Conservation (phyloP, 2,797 vertebrate species). For the Pyrrhura leucotis region DNA sequence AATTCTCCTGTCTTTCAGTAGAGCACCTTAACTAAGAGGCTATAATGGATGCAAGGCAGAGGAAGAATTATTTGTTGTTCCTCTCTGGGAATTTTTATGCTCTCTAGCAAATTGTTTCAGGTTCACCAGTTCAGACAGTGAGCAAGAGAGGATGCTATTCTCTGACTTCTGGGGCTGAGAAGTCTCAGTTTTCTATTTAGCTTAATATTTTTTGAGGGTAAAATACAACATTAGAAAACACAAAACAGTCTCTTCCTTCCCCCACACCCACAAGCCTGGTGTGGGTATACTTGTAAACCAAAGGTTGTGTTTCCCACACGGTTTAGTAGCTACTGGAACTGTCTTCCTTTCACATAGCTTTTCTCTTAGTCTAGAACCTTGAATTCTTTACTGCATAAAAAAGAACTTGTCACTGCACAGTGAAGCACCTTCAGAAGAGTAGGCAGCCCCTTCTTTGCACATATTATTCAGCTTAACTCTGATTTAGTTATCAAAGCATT, state of each 20-base stretch:
- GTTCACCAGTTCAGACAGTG: background rate
- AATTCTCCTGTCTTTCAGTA: background rate
- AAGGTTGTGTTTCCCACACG: background rate
- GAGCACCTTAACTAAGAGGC: background rate
- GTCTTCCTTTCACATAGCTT: background rate
- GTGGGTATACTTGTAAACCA: background rate
- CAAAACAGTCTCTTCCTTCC: background rate
- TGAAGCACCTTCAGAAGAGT: background rate
- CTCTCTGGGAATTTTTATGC: background rate
- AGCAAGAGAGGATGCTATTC: background rate
- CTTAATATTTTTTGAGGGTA: background rate
- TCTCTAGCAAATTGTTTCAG: background rate
- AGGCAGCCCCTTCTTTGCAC: background rate
- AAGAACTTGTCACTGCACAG: background rate
- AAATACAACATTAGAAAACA: background rate
- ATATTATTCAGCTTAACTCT: background rate
- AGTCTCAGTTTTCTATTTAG: background rate
- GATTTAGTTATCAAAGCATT: background rate
- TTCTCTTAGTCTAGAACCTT: background rate
- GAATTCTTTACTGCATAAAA: background rate
- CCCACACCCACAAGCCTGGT: accelerated
- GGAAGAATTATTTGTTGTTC: background rate
- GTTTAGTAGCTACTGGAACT: background rate
- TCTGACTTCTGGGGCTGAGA: background rate
- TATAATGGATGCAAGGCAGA: background rate